Evolutionary conservation across 2,797 vertebrate species (phyloP).

Genomic region (Sebastes nivosus): DNA sequence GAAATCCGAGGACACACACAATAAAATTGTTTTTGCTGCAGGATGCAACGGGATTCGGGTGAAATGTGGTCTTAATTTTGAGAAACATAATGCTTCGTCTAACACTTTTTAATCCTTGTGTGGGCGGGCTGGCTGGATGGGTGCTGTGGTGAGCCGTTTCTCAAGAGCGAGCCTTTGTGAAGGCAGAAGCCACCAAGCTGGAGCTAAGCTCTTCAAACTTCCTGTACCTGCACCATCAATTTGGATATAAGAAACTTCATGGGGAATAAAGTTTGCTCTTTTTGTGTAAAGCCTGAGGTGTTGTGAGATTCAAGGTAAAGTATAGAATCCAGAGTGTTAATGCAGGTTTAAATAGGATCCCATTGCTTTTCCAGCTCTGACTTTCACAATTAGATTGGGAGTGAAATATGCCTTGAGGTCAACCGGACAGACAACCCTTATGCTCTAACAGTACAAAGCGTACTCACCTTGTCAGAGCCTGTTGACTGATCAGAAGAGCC

Average conservation of each 20-base stretch:
- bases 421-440: not conserved
- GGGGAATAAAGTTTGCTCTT: not conserved
- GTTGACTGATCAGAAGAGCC: constrained; percentile 30
- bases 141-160: constrained; percentile 27
- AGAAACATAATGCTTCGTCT: constrained; percentile 47
- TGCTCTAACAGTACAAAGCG: not conserved
- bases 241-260: not conserved
- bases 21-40: constrained; percentile 15
- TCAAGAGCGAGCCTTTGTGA: constrained; percentile 24
- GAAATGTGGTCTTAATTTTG: constrained; percentile 47
- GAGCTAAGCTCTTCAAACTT: constrained; percentile 18
- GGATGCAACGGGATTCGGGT: constrained; percentile 11
- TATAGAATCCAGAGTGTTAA: not conserved
- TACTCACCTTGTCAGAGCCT: not conserved
- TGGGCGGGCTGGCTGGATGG: constrained; percentile 29
- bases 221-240: constrained; percentile 4
- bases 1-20: constrained; percentile 10
- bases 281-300: not conserved
- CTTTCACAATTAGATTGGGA: not conserved
- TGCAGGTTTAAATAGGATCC: not conserved
- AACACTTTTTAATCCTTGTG: constrained; percentile 53
- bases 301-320: not conserved
- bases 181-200: constrained; percentile 22
- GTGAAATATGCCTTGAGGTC: not conserved
- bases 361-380: not conserved